Base-by-base conservation (phyloP, 1,140 invertebrate species). In the Eumaeus atala region DNA sequence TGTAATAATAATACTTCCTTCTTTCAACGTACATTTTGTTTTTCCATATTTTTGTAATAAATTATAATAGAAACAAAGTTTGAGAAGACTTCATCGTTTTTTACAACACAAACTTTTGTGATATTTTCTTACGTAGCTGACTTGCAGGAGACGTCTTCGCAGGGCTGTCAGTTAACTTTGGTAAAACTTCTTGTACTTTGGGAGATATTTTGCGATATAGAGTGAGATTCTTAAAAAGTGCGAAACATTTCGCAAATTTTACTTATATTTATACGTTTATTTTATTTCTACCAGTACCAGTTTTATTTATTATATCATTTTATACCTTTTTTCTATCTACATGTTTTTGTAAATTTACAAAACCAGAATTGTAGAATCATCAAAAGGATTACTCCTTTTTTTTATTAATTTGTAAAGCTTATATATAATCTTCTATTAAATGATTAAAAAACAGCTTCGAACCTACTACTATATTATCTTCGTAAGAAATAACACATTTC, bases 61-160 rank as follows among this genome's bases (percentile, higher is more conserved):
- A 44, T 44, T 44, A 44, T 44, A 44, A 44, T 44, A 44, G 17
- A 44, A 16, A 44, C 14, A 44, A 44, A 44, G 14, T 44, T 44
- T 16, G n/a, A 40, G 16, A 40, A 9, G 40, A 44, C 40, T 44
- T 18, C 8, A 12, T 44, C 35, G n/a, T 37, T 16, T 44, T 44
- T 44, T 44, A 44, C 40, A 44, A 44, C 14, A 44, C 40, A 12
- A 44, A 44, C 40, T 44, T 44, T 44, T 9, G 40, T 16, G n/a
- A 44, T 44, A 44, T 44, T 44, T 44, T 44, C 40, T 44, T 44
- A 12, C 14, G 16, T 28, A 16, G 40, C 40, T 16, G 14, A 44
- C 12, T 14, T 44, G 40, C 40, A 44, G 9, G n/a, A 37, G 40
- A 16, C 40, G 40, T 9, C 12, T 14, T 16, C 40, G 40, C 14